Base-by-base conservation (phyloP, 1,140 invertebrate genomes). In the Solen grandis region DNA sequence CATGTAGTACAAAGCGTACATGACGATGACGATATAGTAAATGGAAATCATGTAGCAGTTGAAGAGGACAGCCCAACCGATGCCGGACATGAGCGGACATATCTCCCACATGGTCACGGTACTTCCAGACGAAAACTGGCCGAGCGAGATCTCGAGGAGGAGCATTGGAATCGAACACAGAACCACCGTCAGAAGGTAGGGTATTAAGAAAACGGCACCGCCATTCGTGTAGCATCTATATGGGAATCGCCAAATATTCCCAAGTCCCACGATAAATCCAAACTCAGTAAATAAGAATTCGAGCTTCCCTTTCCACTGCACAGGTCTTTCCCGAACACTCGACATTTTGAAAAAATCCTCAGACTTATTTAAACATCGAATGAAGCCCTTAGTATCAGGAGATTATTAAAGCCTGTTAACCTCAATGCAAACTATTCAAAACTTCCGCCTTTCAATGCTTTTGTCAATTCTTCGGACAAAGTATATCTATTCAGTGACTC, bases 81-180 rank as follows among this genome's bases (percentile, higher is more conserved):
- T 94, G 97, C 98, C 98, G 95, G 99, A 98, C 33, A 99, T 94
- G 22, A 98, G 95, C 0, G 98, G 98, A 92, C 97, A 98, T 86
- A 99, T 97, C 85, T 96, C 96, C 96, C 97, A 87, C 33, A 90
- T 81, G 16, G 85, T 83, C 13, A 89, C 85, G 1, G 91, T 87
- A 31, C 92, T 91, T 25, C 86, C 59, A 62, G 85, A 84, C 59
- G 88, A 83, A 72, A 88, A 92, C 62, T 92, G 92, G 5, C 92
- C 92, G 55, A 92, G 83, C 19, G 90, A 81, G n/a, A 92, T 55
- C 77, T 92, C 92, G 88, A 92, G 87, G 79, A 90, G 92, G 75
- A 92, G 87, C 27, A 92, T 80, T 19, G 92, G 92, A 10, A 92
- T 52, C 27, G 90, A 91, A 70, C 86, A 87, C 10, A 92, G 46